Conservation (phyloP, 1,140 invertebrate species). For the Ceratosolen fusciceps region DNA sequence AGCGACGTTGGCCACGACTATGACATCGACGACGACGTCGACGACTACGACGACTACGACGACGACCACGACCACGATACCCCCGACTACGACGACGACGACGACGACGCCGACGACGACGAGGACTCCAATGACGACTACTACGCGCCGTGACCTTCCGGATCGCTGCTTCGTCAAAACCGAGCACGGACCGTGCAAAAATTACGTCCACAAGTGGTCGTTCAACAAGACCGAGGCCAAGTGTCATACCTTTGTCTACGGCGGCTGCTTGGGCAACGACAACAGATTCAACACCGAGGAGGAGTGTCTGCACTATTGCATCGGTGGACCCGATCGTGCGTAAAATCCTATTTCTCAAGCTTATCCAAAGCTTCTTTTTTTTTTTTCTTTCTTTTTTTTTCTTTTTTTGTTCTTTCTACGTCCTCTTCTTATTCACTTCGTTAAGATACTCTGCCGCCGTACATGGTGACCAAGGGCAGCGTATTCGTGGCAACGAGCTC, state of each 20-base stretch:
- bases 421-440: background rate
- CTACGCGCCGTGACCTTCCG: conserved; percentile 56
- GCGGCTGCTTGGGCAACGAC: conserved; percentile 83
- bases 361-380: background rate
- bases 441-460: conserved; percentile 70
- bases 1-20: too few relatives aligned
- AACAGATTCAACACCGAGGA: conserved; percentile 84
- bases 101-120: background rate
- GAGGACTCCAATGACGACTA: conserved; percentile 47
- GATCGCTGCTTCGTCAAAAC: conserved; percentile 66
- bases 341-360: background rate
- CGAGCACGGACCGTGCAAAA: conserved; percentile 78
- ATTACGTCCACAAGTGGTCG: conserved; percentile 79
- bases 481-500: conserved; percentile 67
- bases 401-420: too few relatives aligned
- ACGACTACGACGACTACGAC: too few relatives aligned
- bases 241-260: conserved; percentile 83
- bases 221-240: conserved; percentile 77
- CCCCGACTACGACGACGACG: background rate
- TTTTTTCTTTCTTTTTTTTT: too few relatives aligned
- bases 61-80: background rate
- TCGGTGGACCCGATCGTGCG: conserved; percentile 72
- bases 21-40: too few relatives aligned
- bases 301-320: conserved; percentile 79
- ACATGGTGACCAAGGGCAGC: conserved; percentile 67